Conservation (phyloP, 2,888 invertebrate genomes). For the Drosophila yooni region DNA sequence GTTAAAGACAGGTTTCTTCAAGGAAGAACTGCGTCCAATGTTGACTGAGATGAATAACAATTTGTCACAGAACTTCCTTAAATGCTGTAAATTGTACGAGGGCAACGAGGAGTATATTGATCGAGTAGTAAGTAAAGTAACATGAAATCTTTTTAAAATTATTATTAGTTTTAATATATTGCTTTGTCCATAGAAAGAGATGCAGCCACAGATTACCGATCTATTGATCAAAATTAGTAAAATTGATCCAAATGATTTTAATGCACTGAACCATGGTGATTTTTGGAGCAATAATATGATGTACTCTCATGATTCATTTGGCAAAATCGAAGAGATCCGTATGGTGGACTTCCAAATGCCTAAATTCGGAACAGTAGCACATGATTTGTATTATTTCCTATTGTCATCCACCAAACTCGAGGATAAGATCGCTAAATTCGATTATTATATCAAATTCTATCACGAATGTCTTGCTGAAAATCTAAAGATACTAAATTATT, state of each 20-base stretch:
- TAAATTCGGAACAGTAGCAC: slow-evolving; percentile 73
- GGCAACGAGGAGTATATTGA: slow-evolving; percentile 52
- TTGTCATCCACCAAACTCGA: slow-evolving; percentile 79
- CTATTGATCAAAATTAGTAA: slow-evolving; percentile 31
- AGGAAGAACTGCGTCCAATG: slow-evolving; percentile 32
- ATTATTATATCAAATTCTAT: slow-evolving; percentile 79
- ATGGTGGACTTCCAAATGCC: slow-evolving; percentile 81
- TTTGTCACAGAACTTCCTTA: slow-evolving; percentile 33
- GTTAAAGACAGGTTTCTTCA: slow-evolving; percentile 38
- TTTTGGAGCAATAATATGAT: slow-evolving; percentile 80
- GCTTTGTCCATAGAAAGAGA: slow-evolving; percentile 34
- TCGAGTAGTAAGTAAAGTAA: slow-evolving; percentile 56
- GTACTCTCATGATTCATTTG: slow-evolving; percentile 72
- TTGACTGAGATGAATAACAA: slow-evolving; percentile 35
- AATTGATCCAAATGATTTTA: slow-evolving; percentile 58
- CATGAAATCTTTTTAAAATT: too few relatives aligned
- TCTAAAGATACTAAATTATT: slow-evolving; percentile 72
- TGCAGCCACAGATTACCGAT: slow-evolving; percentile 49
- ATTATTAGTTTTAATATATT: background rate
- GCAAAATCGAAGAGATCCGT: slow-evolving; percentile 64
- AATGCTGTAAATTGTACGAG: slow-evolving; percentile 44
- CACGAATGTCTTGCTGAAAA: slow-evolving; percentile 72
- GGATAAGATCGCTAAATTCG: slow-evolving; percentile 79
- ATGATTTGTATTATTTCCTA: slow-evolving; percentile 79
- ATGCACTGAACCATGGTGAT: slow-evolving; percentile 78